These are phyloP conservation scores for Drosophila mimica DNA, from an alignment of 2,888 invertebrate genomes.

Conservation along the genomic window DNA sequence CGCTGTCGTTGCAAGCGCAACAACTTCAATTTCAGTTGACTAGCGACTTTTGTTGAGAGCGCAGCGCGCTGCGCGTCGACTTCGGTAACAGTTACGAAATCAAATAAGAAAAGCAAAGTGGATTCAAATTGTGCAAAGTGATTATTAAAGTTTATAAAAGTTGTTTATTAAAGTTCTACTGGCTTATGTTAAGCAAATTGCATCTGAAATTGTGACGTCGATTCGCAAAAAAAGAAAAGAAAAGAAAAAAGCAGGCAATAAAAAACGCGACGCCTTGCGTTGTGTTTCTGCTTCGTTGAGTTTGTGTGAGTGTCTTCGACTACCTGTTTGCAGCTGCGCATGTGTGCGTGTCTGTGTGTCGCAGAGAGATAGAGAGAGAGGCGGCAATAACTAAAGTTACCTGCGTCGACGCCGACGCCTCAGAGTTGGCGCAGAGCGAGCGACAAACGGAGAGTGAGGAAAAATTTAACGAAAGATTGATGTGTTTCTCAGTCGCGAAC, in stretches of 20 bases:
- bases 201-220: conserved; percentile 19
- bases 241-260: conserved; percentile 48
- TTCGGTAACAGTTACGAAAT: conserved; percentile 24
- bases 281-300: conserved; percentile 68
- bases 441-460: conserved; percentile 20
- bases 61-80: conserved; percentile 43
- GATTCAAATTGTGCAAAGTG: conserved; percentile 36
- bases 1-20: conserved; percentile 37
- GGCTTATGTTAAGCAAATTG: background rate
- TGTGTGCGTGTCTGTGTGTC: conserved; percentile 45
- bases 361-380: conserved; percentile 21
- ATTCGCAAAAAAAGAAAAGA: conserved; percentile 20
- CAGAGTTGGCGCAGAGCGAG: conserved; percentile 31
- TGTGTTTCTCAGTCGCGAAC: conserved; percentile 14
- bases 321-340: conserved; percentile 66
- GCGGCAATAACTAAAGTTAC: conserved; percentile 29
- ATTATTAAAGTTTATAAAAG: conserved; percentile 1
- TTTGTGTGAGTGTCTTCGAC: conserved; percentile 54
- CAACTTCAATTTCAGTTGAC: conserved; percentile 71
- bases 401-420: conserved; percentile 44
- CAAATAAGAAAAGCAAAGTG: conserved; percentile 48
- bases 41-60: conserved; percentile 65
- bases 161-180: background rate
- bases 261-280: conserved; percentile 60
- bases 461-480: conserved; percentile 46